These are phyloP conservation scores for Sebastes kiyomatsui DNA, from an alignment of 2,797 vertebrate species.

Conservation along the genomic window DNA sequence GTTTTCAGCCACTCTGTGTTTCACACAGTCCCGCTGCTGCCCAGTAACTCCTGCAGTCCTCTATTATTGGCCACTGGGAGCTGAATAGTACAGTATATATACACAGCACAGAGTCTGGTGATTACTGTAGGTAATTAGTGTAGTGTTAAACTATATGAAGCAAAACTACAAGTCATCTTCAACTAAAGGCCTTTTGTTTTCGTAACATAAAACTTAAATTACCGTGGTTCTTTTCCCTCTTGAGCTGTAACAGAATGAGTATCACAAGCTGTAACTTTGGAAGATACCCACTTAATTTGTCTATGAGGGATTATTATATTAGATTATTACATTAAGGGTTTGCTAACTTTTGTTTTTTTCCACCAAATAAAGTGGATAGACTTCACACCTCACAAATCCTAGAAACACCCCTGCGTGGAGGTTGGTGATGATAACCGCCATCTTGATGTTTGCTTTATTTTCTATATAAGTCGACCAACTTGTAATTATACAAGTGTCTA, in stretches of 20 bases:
- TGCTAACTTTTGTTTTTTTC: too few species aligned
- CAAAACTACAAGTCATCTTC: background rate
- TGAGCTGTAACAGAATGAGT: background rate
- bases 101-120: background rate
- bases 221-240: background rate
- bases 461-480: background rate
- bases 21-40: background rate
- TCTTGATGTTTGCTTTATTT: background rate
- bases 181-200: background rate
- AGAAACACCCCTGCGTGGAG: fast-evolving
- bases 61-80: background rate
- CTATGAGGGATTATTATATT: background rate
- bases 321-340: background rate
- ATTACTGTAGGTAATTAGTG: background rate
- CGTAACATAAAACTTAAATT: background rate
- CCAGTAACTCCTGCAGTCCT: background rate
- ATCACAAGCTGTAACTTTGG: background rate
- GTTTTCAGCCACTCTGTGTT: background rate
- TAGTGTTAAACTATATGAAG: background rate
- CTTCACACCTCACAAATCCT: too few species aligned
- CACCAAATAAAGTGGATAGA: too few species aligned
- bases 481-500: background rate
- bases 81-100: background rate
- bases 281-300: background rate
- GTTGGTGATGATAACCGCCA: background rate